A percentile compares a stretch with the other conserved stretches of the same genome.
Conservation (phyloP, 2,113 vertebrate species). For the Boleophthalmus pectinirostris region DNA sequence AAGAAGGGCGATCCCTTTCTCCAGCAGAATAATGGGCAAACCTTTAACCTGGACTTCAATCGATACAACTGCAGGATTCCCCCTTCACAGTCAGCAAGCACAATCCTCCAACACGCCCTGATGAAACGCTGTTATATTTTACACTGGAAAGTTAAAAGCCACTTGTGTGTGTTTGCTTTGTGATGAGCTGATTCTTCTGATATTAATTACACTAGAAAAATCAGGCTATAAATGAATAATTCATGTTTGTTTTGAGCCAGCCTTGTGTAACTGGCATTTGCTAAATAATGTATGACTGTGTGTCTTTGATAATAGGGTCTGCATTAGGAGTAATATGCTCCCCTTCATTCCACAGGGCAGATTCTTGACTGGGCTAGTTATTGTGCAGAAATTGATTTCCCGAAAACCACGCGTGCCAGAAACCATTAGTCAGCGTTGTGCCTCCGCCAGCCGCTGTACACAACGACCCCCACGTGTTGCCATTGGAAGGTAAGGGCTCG, state of each 20-base stretch:
- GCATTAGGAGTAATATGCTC: constrained; percentile 73
- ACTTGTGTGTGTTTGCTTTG: constrained; percentile 48
- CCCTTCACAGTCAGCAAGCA: constrained; percentile 51
- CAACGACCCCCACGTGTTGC: constrained; percentile 46
- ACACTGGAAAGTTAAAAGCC: constrained; percentile 31
- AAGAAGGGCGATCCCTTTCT: constrained; percentile 71
- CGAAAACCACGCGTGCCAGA: constrained; percentile 66
- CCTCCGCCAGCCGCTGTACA: constrained; percentile 49
- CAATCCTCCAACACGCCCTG: constrained; percentile 39
- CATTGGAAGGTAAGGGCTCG: constrained; percentile 57
- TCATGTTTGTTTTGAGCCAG: constrained; percentile 74
- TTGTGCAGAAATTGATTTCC: constrained; percentile 73
- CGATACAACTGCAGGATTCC: constrained; percentile 67
- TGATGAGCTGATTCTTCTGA: constrained; percentile 64
- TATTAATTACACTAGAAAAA: constrained; percentile 54
- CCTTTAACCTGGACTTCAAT: constrained; percentile 74
- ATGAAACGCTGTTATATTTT: constrained; percentile 46
- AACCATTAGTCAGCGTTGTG: constrained; percentile 75
- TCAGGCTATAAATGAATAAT: constrained; percentile 70
- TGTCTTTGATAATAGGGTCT: constrained; percentile 81
- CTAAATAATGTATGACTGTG: constrained; percentile 79
- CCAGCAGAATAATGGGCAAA: constrained; percentile 73
- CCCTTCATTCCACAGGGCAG: constrained; percentile 59
- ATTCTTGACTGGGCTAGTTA: constrained; percentile 67
- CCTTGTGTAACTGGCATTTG: constrained; percentile 63